A percentile compares a stretch with the other conserved stretches of the same genome.
These are phyloP conservation scores for Hormaphis cornu DNA, from an alignment of 1,140 invertebrate genomes.

Conservation along the genomic window DNA sequence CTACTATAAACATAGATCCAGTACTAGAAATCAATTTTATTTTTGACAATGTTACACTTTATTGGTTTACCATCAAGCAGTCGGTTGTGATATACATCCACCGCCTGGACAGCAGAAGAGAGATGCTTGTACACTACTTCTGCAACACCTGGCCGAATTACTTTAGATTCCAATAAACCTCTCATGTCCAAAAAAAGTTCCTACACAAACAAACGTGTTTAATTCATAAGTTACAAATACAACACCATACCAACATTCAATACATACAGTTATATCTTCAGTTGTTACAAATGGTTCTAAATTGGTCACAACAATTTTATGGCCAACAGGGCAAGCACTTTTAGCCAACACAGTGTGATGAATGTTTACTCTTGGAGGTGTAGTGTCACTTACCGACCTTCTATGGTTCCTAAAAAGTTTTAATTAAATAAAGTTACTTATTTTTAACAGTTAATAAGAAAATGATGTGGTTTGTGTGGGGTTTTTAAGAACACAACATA, in stretches of 20 bases:
- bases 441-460: no score
- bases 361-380: slow-evolving; percentile 15
- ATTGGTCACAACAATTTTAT: slow-evolving; percentile 77
- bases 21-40: not conserved
- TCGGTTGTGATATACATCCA: slow-evolving; percentile 83
- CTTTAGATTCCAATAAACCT: slow-evolving; percentile 65
- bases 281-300: slow-evolving; percentile 73
- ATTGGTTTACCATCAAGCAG: slow-evolving; percentile 78
- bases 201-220: slow-evolving; percentile 46
- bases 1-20: not conserved
- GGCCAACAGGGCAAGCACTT: slow-evolving; percentile 45
- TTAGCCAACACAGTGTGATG: not conserved
- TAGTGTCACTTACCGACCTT: slow-evolving; percentile 12
- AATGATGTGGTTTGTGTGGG: no score
- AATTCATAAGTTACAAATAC: not conserved
- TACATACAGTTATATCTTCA: slow-evolving; percentile 70
- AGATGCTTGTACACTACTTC: slow-evolving; percentile 79
- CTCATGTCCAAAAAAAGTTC: slow-evolving; percentile 90
- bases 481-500: no score
- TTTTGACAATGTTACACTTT: slow-evolving; percentile 65
- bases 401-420: not conserved
- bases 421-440: no score
- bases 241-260: not conserved
- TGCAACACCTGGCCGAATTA: slow-evolving; percentile 75
- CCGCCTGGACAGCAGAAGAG: slow-evolving; percentile 76